Base-by-base conservation (phyloP, 2,113 vertebrate genomes). In the Nestor notabilis region DNA sequence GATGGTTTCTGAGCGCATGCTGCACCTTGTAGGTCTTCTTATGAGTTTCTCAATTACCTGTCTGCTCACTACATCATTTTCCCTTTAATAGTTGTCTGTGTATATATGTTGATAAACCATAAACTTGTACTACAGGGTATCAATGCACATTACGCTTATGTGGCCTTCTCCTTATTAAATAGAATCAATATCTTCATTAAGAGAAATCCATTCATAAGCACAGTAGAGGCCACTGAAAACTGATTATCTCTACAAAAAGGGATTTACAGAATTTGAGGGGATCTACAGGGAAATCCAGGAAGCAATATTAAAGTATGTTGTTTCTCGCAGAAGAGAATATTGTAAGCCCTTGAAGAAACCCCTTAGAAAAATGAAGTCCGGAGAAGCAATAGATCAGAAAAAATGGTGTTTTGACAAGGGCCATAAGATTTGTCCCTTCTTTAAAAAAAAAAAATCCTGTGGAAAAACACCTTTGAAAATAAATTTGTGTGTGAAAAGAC, bases 201-300 rank as follows among this genome's bases (percentile, higher is more conserved):
- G 16, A 77, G 5, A 12, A 52, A 20, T 86, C 31, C 72, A 82
- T 88, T 94, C 56, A 84, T 13, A 92, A 71, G 27, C 52, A 94
- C 20, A 49, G 64, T 17, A 82, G 50, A 87, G 14, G 63, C 50
- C 20, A 44, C 56, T 93, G 65, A 80, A 92, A 96, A 63, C 3
- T 77, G 44, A 87, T 96, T 84, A 87, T 71, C 16, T 33, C 33
- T 66, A 41, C 49, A 78, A 47, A 76, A 95, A 91, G 18, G 37
- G 27, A 71, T 76, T 33, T 80, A 56, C 53, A 79, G 55, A 85
- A 13, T 75, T 21, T 82, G 19, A 75, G 19, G 63, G 20, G 21
- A 81, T n/a, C 81, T 66, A 56, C 28, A 86, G 70, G 55, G 56
- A 96, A 96, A 91, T 94, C 68, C 94, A 76, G 44, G 8, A 44